A percentile compares a stretch with the other conserved stretches of the same genome.
Conservation (phyloP, 2,888 invertebrate species). For the Eupithecia inturbata region DNA sequence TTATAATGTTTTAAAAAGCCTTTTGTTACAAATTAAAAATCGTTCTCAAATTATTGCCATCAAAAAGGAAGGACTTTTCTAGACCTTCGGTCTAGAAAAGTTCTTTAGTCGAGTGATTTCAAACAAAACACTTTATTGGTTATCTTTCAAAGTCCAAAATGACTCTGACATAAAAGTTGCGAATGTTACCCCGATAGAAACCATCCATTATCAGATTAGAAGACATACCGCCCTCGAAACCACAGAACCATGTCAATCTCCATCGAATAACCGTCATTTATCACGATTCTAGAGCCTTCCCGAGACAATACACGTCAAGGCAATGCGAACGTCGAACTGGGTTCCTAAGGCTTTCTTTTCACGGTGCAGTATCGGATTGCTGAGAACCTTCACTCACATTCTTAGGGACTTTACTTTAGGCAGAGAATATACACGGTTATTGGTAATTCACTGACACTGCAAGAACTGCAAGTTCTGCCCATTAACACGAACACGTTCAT, state of each 20-base stretch:
- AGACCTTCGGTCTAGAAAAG: no score
- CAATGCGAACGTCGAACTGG: constrained; percentile 41
- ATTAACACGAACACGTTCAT: no score
- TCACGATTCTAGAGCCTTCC: constrained; percentile 47
- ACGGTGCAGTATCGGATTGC: constrained; percentile 5
- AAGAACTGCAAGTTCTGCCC: no score
- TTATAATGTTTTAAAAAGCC: neutral
- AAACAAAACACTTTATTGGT: constrained; percentile 11
- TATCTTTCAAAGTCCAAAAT: constrained; percentile 12
- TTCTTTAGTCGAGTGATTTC: neutral
- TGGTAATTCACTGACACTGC: no score
- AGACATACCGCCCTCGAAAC: constrained; percentile 36
- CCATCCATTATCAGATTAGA: constrained; percentile 37
- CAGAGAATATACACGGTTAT: no score
- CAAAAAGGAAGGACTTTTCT: neutral
- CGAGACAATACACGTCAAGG: constrained; percentile 46
- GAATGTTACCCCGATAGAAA: constrained; percentile 25
- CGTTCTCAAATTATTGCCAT: neutral
- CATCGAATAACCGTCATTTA: constrained; percentile 57
- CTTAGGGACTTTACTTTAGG: no score
- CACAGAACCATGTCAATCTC: constrained; percentile 54
- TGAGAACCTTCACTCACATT: neutral
- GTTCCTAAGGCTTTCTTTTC: constrained; percentile 30
- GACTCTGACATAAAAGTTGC: constrained; percentile 16
- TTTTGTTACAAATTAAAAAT: no score